Evolutionary conservation across 2,113 vertebrate species (phyloP).

Genomic region (Silurus glanis): DNA sequence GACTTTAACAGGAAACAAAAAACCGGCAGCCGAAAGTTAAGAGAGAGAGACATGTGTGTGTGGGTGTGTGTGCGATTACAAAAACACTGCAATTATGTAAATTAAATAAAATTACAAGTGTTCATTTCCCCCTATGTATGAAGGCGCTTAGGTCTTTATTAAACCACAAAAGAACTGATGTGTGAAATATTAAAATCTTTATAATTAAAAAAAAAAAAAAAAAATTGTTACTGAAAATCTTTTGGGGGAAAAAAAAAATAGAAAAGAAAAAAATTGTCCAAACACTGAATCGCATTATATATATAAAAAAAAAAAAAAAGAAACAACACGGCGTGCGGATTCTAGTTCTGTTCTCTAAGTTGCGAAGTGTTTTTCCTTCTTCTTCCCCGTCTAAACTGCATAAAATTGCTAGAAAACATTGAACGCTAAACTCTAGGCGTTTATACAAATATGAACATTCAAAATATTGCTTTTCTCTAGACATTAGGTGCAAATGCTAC

Average conservation of each 20-base stretch:
- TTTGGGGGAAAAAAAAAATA: conserved; percentile 73
- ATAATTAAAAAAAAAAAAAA: conserved; percentile 37
- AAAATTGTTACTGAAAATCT: conserved; percentile 51
- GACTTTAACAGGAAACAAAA: too few relatives aligned
- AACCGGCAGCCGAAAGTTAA: too few relatives aligned
- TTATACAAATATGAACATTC: conserved; percentile 42
- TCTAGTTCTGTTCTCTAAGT: conserved; percentile 35
- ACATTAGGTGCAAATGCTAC: neutral
- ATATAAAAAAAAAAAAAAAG: conserved; percentile 70
- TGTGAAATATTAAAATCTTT: neutral
- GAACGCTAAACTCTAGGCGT: conserved; percentile 33
- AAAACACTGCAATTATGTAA: too few relatives aligned
- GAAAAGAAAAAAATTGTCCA: conserved; percentile 76
- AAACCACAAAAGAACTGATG: neutral
- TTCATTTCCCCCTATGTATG: neutral
- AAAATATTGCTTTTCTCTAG: conserved; percentile 35
- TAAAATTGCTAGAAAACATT: conserved; percentile 51
- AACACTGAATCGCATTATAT: conserved; percentile 74
- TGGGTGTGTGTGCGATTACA: too few relatives aligned
- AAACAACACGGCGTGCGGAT: conserved; percentile 55
- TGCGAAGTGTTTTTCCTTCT: conserved; percentile 37
- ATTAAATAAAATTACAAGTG: too few relatives aligned
- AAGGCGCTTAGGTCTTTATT: neutral
- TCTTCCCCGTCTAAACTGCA: conserved; percentile 41
- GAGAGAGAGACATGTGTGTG: too few relatives aligned